Evolutionary conservation across 1,140 invertebrate species (phyloP).

Genomic region (Anoplophora glabripennis): DNA sequence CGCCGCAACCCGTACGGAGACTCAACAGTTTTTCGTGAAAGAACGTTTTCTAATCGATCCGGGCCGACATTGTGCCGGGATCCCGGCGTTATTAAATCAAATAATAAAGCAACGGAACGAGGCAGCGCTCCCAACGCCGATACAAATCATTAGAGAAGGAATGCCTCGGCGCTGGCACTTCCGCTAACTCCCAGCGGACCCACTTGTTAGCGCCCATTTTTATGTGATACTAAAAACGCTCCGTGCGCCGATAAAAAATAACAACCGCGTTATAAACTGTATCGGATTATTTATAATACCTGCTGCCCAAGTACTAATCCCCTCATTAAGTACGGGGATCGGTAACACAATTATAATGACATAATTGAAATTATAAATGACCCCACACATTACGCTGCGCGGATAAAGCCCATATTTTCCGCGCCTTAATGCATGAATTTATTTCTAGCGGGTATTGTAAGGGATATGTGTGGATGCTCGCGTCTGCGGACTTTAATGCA

Average conservation of each 20-base stretch:
- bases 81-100: too few relatives aligned
- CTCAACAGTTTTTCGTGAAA: too few relatives aligned
- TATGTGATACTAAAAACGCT: constrained; percentile 1
- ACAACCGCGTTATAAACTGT: constrained; percentile 5
- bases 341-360: constrained; percentile 10
- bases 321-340: constrained; percentile 5
- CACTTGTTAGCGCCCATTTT: neutral
- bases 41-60: too few relatives aligned
- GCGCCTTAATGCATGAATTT: constrained; percentile 4
- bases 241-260: constrained; percentile 2
- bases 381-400: neutral
- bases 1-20: too few relatives aligned
- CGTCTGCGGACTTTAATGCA: neutral
- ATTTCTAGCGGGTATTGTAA: neutral
- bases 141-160: too few relatives aligned
- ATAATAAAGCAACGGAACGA: too few relatives aligned
- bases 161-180: too few relatives aligned
- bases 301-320: neutral
- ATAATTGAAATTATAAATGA: constrained; percentile 14
- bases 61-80: too few relatives aligned
- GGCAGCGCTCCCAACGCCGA: too few relatives aligned
- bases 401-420: constrained; percentile 5
- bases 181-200: too few relatives aligned
- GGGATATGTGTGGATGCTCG: neutral
- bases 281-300: constrained; percentile 1